These are phyloP conservation scores for Agrochola lota DNA, from an alignment of 2,888 invertebrate genomes.

Conservation along the genomic window DNA sequence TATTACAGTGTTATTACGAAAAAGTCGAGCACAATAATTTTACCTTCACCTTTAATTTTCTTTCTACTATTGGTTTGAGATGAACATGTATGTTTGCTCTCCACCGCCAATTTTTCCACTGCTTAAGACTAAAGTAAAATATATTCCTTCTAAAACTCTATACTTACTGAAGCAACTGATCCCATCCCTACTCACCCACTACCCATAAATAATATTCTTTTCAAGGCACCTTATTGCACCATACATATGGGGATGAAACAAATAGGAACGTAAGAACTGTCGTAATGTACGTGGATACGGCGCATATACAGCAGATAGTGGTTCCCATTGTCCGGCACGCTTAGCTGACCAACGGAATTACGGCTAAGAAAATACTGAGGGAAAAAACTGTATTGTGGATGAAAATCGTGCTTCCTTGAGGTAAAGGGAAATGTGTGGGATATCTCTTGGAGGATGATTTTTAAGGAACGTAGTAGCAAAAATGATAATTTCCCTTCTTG, in stretches of 20 bases:
- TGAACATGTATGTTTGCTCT: background rate
- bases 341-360: constrained; percentile 81
- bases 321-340: constrained; percentile 82
- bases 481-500: no score
- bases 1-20: no score
- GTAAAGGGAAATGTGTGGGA: constrained; percentile 9
- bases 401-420: constrained; percentile 63
- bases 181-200: constrained; percentile 61
- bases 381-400: constrained; percentile 59
- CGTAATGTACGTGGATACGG: constrained; percentile 74
- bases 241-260: constrained; percentile 81
- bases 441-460: constrained; percentile 12
- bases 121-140: background rate
- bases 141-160: no score
- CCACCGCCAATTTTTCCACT: background rate
- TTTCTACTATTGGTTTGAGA: background rate
- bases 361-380: constrained; percentile 62
- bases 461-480: no score
- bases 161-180: background rate
- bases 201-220: constrained; percentile 90
- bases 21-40: background rate
- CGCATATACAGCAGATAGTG: constrained; percentile 73
- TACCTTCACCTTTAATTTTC: background rate
- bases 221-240: constrained; percentile 85
- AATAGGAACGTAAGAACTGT: constrained; percentile 80